Base-by-base conservation (phyloP, 2,113 vertebrate species). In the Elaphurus davidianus region DNA sequence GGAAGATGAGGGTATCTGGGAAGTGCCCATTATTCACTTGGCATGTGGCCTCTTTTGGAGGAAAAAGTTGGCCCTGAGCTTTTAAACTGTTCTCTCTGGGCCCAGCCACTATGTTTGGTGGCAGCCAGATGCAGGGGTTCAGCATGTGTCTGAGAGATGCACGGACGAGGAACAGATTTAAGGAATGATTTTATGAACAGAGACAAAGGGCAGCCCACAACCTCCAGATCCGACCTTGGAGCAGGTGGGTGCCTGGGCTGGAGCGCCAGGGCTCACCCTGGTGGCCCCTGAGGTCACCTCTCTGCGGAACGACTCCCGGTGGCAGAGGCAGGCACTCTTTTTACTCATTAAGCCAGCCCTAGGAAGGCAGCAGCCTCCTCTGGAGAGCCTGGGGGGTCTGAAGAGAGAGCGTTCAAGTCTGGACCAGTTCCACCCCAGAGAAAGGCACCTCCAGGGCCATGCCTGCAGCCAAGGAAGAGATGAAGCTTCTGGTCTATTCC, bases 201-300 rank as follows among this genome's bases (percentile, higher is more conserved):
- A 17, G 36, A 71, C 71, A 76, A 71, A 52, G 23, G 2, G 30
- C 40, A 7, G 1, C 6, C 28, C 0, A 21, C 30, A 45, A 67
- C 81, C 21, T 55, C 28, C 1, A 5, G 6, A 0, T 62, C 12
- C 27, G 40, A 85, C 27, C 55, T 67, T 47, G 16, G 30, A 36
- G 27, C 2, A 0, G 25, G 27, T 60, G 64, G 78, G 60, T 15
- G 30, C 12, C 25, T 0, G 0, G 27, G 40, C 47, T 54, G 2
- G 9, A 87, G 52, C 0, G 5, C 55, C 30, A 30, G 55, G 0
- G 2, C 6, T 4, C 87, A 74, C 71, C 43, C 59, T 50, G 28
- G 11, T 50, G 9, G 86, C 17, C 8, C 33, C 23, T 12, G 2
- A 10, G 19, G 13, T 64, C 23, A 17, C 16, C 45, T 96, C 82